Conservation (phyloP, 2,113 vertebrate genomes). For the Mus pahari region DNA sequence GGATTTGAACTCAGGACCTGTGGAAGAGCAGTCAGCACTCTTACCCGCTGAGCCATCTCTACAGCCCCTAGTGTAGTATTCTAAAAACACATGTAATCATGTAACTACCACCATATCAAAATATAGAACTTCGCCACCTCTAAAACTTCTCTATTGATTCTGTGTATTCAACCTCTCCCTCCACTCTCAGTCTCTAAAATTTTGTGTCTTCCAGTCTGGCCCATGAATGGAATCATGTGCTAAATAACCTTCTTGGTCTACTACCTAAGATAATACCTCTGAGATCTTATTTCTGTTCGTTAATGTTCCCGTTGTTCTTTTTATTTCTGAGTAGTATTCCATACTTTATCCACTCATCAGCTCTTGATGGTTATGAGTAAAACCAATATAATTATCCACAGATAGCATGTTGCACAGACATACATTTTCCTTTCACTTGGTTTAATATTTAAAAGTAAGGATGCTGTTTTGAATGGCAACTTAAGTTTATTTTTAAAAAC, state of each 20-base stretch:
- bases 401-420: conserved; percentile 11
- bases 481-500: conserved; percentile 24
- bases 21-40: too few species aligned
- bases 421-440: conserved; percentile 33
- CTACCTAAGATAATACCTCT: not conserved
- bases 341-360: not conserved
- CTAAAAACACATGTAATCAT: not conserved
- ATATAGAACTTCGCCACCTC: conserved; percentile 13
- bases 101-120: not conserved
- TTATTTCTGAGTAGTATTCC: conserved; percentile 48
- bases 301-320: conserved; percentile 33
- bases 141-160: not conserved
- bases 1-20: too few species aligned
- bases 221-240: not conserved
- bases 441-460: conserved; percentile 5
- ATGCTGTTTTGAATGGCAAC: conserved; percentile 9
- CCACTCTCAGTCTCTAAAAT: not conserved
- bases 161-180: not conserved
- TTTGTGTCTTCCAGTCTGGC: conserved; percentile 55
- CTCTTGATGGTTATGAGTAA: conserved; percentile 31
- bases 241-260: conserved; percentile 1
- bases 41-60: too few species aligned
- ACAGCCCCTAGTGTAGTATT: not conserved
- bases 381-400: conserved; percentile 14
- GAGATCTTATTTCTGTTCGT: conserved; percentile 5